phyloP scores from a whole-genome alignment of 2,797 vertebrate genomes.

The Cossypha dichroa region DNA sequence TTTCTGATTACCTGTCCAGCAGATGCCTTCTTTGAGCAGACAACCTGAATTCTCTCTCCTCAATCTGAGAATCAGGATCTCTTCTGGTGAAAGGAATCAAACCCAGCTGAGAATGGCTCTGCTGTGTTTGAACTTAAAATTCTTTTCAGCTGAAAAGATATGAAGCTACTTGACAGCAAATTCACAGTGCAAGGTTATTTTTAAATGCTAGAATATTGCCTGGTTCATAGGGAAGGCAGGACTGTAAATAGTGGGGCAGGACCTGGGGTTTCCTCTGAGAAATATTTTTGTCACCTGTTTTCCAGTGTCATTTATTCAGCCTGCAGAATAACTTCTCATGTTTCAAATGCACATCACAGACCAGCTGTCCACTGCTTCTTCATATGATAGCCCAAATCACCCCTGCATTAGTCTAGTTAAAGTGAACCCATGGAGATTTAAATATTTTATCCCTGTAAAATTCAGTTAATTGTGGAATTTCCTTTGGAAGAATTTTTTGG shows the following conservation, averaged over 20 bases:
- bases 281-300: background rate
- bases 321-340: background rate
- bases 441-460: background rate
- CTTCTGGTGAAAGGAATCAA: background rate
- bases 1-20: background rate
- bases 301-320: background rate
- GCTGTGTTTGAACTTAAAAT: background rate
- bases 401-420: background rate
- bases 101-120: background rate
- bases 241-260: background rate
- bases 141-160: background rate
- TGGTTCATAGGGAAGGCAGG: background rate
- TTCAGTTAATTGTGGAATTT: background rate
- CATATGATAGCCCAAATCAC: background rate
- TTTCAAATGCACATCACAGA: background rate
- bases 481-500: background rate
- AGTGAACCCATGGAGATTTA: background rate
- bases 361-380: background rate
- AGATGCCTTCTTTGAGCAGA: background rate
- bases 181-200: background rate
- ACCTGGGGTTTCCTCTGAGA: background rate
- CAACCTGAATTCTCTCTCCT: background rate
- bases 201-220: background rate
- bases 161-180: background rate
- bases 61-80: background rate